Conservation (phyloP, 2,888 invertebrate genomes). For the Ecliptopera silaceata region DNA sequence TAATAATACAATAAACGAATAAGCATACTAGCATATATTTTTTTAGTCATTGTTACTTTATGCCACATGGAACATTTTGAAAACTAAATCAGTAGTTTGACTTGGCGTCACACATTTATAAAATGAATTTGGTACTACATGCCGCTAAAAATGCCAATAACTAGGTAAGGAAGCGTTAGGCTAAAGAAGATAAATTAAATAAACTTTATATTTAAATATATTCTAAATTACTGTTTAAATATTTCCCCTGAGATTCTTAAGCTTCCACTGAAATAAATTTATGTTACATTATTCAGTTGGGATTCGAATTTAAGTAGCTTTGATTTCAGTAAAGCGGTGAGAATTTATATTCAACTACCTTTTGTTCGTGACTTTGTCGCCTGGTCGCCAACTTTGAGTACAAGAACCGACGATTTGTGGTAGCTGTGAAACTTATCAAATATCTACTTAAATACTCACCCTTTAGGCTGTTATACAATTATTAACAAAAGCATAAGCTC, state of each 20-base stretch:
- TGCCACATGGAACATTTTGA: too few species aligned
- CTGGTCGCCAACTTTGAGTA: background rate
- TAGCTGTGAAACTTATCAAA: too few species aligned
- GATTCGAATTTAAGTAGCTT: constrained; percentile 11
- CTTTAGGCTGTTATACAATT: too few species aligned
- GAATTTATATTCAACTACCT: background rate
- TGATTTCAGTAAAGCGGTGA: constrained; percentile 13
- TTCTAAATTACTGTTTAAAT: constrained; percentile 17
- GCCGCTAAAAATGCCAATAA: background rate
- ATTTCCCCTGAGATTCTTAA: constrained; percentile 15
- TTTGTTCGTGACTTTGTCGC: background rate
- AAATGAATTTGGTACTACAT: too few species aligned
- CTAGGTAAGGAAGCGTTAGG: background rate
- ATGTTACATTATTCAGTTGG: constrained; percentile 19
- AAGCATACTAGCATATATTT: too few species aligned
- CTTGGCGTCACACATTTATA: too few species aligned
- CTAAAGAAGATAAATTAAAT: background rate
- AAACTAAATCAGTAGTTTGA: too few species aligned
- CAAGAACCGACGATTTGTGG: too few species aligned
- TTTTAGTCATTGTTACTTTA: too few species aligned
- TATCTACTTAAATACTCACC: too few species aligned
- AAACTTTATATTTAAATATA: background rate
- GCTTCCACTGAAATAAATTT: constrained; percentile 20
- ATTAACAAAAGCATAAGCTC: too few species aligned
- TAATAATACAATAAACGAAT: too few species aligned